These are phyloP conservation scores for Dicentrarchus labrax DNA, from an alignment of 2,113 vertebrate genomes.

Conservation along the genomic window DNA sequence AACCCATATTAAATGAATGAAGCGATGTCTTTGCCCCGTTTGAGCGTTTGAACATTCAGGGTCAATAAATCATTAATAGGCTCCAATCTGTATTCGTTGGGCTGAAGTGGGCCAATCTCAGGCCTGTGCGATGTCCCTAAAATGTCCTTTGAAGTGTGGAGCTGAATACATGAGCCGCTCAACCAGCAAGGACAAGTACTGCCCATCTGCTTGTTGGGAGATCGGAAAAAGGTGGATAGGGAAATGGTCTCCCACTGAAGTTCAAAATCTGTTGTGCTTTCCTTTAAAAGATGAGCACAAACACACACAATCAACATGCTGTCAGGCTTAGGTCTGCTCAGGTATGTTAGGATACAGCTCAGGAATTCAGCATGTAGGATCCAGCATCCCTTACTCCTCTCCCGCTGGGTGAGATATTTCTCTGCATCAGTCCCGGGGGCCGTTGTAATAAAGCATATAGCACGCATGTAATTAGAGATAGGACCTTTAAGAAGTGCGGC, in stretches of 20 bases:
- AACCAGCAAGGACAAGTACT: slow-evolving; percentile 58
- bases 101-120: slow-evolving; percentile 62
- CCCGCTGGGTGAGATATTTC: slow-evolving; percentile 7
- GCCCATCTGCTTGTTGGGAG: slow-evolving; percentile 6
- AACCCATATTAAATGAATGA: background rate
- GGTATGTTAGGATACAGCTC: slow-evolving; percentile 34
- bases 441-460: background rate
- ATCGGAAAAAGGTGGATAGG: background rate
- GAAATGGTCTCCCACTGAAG: slow-evolving; percentile 29
- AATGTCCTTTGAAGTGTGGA: slow-evolving; percentile 76
- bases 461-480: slow-evolving; percentile 59
- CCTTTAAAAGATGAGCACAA: background rate
- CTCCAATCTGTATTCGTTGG: slow-evolving; percentile 47
- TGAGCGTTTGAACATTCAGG: slow-evolving; percentile 21
- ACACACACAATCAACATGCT: slow-evolving; percentile 19
- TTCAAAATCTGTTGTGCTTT: slow-evolving; percentile 24
- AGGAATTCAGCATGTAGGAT: slow-evolving; percentile 33
- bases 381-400: background rate
- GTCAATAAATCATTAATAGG: slow-evolving; percentile 62
- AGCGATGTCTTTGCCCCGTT: background rate
- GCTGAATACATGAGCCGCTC: slow-evolving; percentile 51
- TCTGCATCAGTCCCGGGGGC: slow-evolving; percentile 20
- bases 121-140: slow-evolving; percentile 73
- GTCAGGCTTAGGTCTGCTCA: slow-evolving; percentile 34
- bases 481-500: slow-evolving; percentile 53